A percentile compares a stretch with the other conserved stretches of the same genome.
Conservation (phyloP, 2,888 invertebrate genomes). For the Autographa pulchrina region DNA sequence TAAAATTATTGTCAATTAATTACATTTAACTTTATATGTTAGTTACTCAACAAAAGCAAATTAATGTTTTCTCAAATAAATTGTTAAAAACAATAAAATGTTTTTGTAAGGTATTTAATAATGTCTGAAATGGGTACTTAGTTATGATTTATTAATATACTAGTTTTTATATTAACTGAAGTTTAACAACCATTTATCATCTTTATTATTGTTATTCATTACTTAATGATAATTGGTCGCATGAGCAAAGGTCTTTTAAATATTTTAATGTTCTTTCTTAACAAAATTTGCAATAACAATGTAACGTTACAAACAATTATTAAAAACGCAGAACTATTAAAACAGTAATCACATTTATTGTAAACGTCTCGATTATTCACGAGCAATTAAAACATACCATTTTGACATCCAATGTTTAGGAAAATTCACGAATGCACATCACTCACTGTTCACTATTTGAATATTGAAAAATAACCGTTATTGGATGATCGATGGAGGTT, state of each 20-base stretch:
- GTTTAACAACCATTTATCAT: neutral
- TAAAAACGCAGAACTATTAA: neutral
- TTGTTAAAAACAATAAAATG: neutral
- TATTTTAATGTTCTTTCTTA: neutral
- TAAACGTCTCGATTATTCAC: neutral
- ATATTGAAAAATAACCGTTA: neutral
- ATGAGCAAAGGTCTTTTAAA: neutral
- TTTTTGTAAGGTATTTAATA: too few species aligned
- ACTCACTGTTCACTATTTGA: neutral
- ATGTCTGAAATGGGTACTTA: too few species aligned
- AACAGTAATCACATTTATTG: neutral
- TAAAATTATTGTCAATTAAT: neutral
- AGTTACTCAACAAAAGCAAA: too few species aligned
- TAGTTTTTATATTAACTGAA: too few species aligned
- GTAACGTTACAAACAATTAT: neutral
- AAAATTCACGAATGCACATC: neutral
- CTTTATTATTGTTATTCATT: neutral
- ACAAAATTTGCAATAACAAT: neutral
- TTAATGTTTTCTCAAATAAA: too few species aligned
- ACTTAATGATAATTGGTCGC: neutral
- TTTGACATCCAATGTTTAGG: neutral
- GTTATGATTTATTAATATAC: too few species aligned
- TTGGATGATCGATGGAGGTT: neutral
- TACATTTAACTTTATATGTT: neutral
- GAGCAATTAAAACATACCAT: neutral